A percentile compares a stretch with the other conserved stretches of the same genome.
phyloP scores from a whole-genome alignment of 2,797 vertebrate species.

The Geotria australis region DNA sequence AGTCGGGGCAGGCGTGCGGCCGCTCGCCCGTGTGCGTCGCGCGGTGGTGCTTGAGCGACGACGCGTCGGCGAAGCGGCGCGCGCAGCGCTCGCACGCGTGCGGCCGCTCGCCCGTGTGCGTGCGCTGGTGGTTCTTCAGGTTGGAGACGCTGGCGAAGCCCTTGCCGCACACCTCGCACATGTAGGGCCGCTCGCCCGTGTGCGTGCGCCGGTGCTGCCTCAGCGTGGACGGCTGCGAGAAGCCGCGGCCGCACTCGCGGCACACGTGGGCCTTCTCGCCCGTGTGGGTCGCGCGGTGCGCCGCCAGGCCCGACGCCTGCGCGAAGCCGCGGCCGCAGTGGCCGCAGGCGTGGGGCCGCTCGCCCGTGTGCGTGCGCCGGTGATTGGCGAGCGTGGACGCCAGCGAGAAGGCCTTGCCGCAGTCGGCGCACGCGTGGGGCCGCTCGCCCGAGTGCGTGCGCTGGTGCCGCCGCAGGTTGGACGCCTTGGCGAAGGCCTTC shows the following conservation, averaged over 20 bases:
- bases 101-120: too few relatives aligned
- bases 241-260: not conserved
- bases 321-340: not conserved
- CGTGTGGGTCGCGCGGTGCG: not conserved
- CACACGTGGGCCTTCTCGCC: not conserved
- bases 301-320: not conserved
- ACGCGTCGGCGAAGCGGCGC: too few relatives aligned
- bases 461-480: not conserved
- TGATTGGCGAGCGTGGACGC: not conserved
- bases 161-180: too few relatives aligned
- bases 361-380: not conserved
- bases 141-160: too few relatives aligned
- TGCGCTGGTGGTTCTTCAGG: too few relatives aligned
- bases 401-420: not conserved
- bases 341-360: not conserved
- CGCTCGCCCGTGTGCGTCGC: too few relatives aligned
- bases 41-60: too few relatives aligned
- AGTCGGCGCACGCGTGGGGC: not conserved
- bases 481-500: not conserved
- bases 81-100: too few relatives aligned
- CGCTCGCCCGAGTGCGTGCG: not conserved
- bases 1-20: too few relatives aligned
- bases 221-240: not conserved
- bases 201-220: not conserved
- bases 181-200: too few relatives aligned